These are phyloP conservation scores for Pterocles burchelli DNA, from an alignment of 2,113 vertebrate genomes.

Conservation along the genomic window DNA sequence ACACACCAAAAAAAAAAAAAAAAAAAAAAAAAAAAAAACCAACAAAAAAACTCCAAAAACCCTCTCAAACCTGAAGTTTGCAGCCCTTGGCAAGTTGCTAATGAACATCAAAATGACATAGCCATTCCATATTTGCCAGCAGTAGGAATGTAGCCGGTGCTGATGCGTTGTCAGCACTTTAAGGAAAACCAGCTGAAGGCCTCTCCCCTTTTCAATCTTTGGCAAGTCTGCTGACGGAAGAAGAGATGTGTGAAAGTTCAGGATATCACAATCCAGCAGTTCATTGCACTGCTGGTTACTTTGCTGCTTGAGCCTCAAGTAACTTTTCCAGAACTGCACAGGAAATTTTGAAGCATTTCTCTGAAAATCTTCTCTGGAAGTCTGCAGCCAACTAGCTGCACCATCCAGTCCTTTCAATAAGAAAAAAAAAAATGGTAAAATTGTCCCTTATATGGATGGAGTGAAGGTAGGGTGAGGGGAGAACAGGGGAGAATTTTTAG, in stretches of 20 bases:
- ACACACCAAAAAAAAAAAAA: background rate
- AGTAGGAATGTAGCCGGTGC: background rate
- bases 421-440: background rate
- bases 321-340: background rate
- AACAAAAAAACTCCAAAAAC: background rate
- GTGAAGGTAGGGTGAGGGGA: background rate
- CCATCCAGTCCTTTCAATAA: background rate
- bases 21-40: background rate
- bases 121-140: background rate
- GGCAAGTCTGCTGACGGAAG: background rate
- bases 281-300: background rate
- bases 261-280: background rate
- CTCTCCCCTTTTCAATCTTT: background rate
- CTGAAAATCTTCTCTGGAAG: background rate
- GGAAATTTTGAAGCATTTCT: background rate
- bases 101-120: background rate
- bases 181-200: background rate
- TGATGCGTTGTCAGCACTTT: conserved; percentile 15
- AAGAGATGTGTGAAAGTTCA: conserved; percentile 29
- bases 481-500: background rate
- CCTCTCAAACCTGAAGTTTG: background rate
- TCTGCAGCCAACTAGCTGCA: background rate
- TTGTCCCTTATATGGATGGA: background rate
- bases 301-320: background rate
- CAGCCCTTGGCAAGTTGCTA: background rate